Evolutionary conservation across 2,113 vertebrate species (phyloP), one percentile per base, ranked within the genome.

Genomic region (Thomomys bottae): DNA sequence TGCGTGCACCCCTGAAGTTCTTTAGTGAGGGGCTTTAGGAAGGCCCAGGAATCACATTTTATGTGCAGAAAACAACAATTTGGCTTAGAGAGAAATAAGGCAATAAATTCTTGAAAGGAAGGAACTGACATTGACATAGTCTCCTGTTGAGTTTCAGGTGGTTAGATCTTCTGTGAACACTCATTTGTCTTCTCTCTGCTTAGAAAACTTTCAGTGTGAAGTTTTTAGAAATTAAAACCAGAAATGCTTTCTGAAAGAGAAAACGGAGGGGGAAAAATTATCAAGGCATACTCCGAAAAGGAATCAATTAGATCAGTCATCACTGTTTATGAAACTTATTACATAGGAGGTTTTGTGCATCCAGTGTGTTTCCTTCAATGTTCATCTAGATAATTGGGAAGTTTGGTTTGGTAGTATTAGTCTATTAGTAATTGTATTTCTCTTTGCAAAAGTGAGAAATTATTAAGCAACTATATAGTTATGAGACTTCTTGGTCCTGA

Each of bases 161-260:
- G 81, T 91, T 95, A n/a, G 93, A 97, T 94, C 94, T 89, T 95
- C 61, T 84, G 73, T 76, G 92, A 95, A 95, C 91, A 38, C 49
- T 49, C 89, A 80, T 84, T 95, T 93, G 89, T 96, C 75, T 92
- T 82, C 86, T 83, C 54, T 54, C 38, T 77, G 40, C 26, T 87
- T 89, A 84, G 78, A 90, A 83, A 57, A 64, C 24, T 23, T 90
- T 89, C 54, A 63, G 54, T 81, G 64, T 76, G 64, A 79, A 59
- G 49, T 88, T 88, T 89, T 85, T 63, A 89, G 38, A 76, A 95
- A 68, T 93, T 93, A 85, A 95, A 95, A 87, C 89, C 75, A 76
- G 89, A 92, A 89, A 84, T 36, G 59, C 49, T 91, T 92, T 87
- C 36, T 93, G 79, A 88, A 94, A 70, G 88, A 66, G 88, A 57